phyloP scores from a whole-genome alignment of 2,888 invertebrate genomes.

The Pachydiplax longipennis region DNA sequence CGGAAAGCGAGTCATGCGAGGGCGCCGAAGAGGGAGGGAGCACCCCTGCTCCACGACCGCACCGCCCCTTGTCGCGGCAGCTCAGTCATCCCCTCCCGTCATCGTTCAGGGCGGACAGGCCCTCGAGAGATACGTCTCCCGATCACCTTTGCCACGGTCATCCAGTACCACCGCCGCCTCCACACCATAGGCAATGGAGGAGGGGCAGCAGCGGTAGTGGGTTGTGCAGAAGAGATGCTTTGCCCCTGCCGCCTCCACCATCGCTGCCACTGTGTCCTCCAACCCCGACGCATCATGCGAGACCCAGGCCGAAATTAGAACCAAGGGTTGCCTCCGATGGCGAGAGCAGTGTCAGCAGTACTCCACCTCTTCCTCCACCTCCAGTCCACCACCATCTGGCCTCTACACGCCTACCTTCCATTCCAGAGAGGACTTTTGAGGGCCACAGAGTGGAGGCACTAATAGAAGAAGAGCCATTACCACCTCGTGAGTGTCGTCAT shows the following conservation, averaged over 20 bases:
- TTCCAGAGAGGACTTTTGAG: conserved; percentile 75
- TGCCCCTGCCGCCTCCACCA: conserved; percentile 48
- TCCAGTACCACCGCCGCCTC: conserved; percentile 58
- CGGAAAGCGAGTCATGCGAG: neutral
- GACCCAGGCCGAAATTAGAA: conserved; percentile 65
- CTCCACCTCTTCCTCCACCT: conserved; percentile 39
- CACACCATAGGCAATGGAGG: conserved; percentile 55
- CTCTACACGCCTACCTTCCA: conserved; percentile 80
- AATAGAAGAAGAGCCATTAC: conserved; percentile 78
- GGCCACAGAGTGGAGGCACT: conserved; percentile 65
- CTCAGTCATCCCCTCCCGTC: conserved; percentile 64
- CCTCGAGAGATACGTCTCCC: conserved; percentile 45
- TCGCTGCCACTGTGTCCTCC: conserved; percentile 77
- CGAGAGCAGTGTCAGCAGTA: conserved; percentile 47
- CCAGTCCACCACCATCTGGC: conserved; percentile 67
- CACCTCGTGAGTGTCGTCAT: conserved; percentile 72
- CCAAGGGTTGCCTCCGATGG: conserved; percentile 49
- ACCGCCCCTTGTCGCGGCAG: conserved; percentile 74
- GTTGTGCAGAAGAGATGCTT: conserved; percentile 58
- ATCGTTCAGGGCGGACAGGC: neutral
- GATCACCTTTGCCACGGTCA: conserved; percentile 52
- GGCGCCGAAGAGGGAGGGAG: neutral
- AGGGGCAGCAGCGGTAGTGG: conserved; percentile 62
- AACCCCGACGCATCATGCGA: conserved; percentile 85
- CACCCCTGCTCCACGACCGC: conserved; percentile 60